Base-by-base conservation (phyloP, 2,888 invertebrate genomes). In the Plagiodera versicolora region DNA sequence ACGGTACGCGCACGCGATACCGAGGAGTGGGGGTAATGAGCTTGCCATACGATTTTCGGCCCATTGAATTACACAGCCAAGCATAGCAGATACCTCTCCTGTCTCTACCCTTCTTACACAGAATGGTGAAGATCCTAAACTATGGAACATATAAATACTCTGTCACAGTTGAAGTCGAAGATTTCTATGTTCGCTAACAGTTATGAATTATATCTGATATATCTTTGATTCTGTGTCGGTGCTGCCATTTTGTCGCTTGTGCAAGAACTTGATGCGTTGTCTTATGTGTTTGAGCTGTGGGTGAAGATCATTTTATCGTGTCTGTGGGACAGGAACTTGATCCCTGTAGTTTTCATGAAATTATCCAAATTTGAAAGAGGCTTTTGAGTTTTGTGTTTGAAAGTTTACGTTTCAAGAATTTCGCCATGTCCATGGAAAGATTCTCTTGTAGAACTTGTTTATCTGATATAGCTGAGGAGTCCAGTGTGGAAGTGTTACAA, bases 361-460 rank as follows among this genome's bases (percentile, higher is more conserved):
- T 39, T 14, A 47, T 14, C n/a, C 48, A 39, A 45, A 28, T 49
- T 56, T 46, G 24, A 53, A 24, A 46, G 39, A 48, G 53, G 30
- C 57, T 58, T 45, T 24, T 56, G 53, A 54, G 52, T 58, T 62
- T 58, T 51, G 48, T 62, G 56, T 17, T 62, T 8, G 54, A 45
- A 20, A 32, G 18, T 51, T 55, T 53, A 47, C 50, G 56, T 54
- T 62, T 62, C 18, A 19, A 58, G 50, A 48, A 58, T 44, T 45
- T 51, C 24, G 56, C 51, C 56, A 62, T 58, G 62, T 51, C 51
- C 56, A 62, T 58, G 62, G 58, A 62, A 52, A 58, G 56, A 28
- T 55, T 51, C 51, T 55, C 58, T n/a, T 62, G 62, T 55, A 58
- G 62, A 62, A 62, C 62, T 19, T 62, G 62, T 52, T 51, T 58